Conservation (phyloP, 2,797 vertebrate species). For the Muscicapa comitata region DNA sequence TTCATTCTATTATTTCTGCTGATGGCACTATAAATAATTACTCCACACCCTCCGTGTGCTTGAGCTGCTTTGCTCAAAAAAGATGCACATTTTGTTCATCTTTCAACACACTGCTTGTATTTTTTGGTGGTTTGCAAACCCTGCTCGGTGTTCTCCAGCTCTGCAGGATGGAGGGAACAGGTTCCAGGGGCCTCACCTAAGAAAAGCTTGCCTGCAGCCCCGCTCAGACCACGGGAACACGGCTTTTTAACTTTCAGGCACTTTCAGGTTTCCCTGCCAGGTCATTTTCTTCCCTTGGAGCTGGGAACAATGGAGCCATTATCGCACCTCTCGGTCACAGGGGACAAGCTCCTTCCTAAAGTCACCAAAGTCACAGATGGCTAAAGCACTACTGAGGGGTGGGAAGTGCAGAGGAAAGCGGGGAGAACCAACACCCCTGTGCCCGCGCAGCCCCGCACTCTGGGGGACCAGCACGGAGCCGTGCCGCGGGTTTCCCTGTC, state of each 20-base stretch:
- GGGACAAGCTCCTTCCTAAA: not conserved
- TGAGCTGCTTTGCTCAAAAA: conserved; percentile 34
- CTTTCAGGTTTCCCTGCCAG: conserved; percentile 10
- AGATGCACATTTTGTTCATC: conserved; percentile 2
- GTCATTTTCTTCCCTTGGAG: not conserved
- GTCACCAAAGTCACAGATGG: not conserved
- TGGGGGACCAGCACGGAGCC: accelerated
- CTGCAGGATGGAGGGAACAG: not conserved
- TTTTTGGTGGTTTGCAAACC: not conserved
- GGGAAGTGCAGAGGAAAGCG: not conserved
- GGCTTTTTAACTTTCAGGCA: not conserved
- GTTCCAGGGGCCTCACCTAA: not conserved
- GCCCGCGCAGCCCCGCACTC: accelerated
- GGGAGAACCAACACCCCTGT: not conserved
- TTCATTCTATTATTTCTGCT: conserved; percentile 51
- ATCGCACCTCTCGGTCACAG: accelerated
- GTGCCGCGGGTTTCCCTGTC: not conserved
- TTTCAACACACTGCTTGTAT: not conserved
- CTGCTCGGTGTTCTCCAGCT: not conserved
- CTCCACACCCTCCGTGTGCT: conserved; percentile 17
- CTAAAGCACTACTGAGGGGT: not conserved
- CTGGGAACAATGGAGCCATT: conserved; percentile 46
- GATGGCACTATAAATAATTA: conserved; percentile 63
- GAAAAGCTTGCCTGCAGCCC: not conserved
- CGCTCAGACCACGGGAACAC: not conserved